Conservation (phyloP, 2,888 invertebrate species). For the Agonopterix alstromeriana region DNA sequence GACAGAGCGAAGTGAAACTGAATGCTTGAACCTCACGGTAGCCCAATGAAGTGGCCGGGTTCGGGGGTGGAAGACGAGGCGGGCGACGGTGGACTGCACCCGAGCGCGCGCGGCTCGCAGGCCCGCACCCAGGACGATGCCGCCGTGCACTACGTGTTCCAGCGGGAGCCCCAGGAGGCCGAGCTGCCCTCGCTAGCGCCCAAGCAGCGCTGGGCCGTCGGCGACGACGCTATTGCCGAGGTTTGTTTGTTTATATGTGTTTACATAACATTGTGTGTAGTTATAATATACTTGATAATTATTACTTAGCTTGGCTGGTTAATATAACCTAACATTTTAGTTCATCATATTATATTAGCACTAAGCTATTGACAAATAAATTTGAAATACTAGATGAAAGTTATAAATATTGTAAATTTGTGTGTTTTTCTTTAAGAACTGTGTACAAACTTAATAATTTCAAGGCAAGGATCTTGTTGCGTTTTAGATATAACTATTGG, state of each 20-base stretch:
- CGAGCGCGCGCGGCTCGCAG: conserved; percentile 80
- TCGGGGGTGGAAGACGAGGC: conserved; percentile 81
- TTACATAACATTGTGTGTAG: too few species aligned
- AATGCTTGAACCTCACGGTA: conserved; percentile 77
- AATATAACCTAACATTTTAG: too few species aligned
- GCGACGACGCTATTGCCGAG: conserved; percentile 92
- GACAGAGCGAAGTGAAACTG: conserved; percentile 59
- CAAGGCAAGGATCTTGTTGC: too few species aligned
- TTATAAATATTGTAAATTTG: too few species aligned
- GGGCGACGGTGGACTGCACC: conserved; percentile 66
- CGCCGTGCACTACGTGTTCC: conserved; percentile 94
- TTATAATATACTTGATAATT: too few species aligned
- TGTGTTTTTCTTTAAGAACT: too few species aligned
- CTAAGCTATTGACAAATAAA: too few species aligned
- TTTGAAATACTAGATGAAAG: too few species aligned
- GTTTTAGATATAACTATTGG: too few species aligned
- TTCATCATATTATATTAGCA: too few species aligned
- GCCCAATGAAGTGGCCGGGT: conserved; percentile 88
- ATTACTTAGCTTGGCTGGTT: too few species aligned
- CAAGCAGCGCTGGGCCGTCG: conserved; percentile 91
- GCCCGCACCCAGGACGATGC: conserved; percentile 89
- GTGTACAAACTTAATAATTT: too few species aligned
- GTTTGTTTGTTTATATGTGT: conserved; percentile 65
- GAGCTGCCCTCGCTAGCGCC: conserved; percentile 86
- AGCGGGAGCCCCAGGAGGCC: conserved; percentile 85